Conservation (phyloP, 2,888 invertebrate species). For the Cheiracanthium punctorium region DNA sequence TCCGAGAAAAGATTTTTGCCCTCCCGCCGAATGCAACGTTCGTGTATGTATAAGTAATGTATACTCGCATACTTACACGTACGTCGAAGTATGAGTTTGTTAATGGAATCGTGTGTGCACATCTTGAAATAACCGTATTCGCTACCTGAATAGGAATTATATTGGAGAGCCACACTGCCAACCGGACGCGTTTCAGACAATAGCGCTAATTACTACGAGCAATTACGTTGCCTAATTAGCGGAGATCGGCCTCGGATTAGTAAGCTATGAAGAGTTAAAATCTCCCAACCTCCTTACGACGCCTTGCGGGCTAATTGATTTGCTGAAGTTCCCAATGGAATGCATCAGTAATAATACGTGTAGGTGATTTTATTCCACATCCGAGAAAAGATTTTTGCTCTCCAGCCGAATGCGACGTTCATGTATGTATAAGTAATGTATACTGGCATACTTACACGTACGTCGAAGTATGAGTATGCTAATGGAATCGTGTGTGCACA, state of each 20-base stretch:
- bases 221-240: conserved; percentile 66
- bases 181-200: conserved; percentile 37
- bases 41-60: too few species aligned
- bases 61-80: too few species aligned
- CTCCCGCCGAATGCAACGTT: too few species aligned
- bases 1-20: neutral
- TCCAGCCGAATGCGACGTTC: too few species aligned
- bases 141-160: neutral
- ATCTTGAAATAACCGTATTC: too few species aligned
- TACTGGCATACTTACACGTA: too few species aligned
- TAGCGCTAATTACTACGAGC: conserved; percentile 49
- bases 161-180: neutral
- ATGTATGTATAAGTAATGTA: too few species aligned
- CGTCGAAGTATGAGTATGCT: too few species aligned
- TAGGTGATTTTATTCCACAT: neutral
- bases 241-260: conserved; percentile 52
- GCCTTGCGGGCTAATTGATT: conserved; percentile 51
- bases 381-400: neutral
- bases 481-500: too few species aligned
- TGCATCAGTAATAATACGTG: conserved; percentile 44
- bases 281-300: conserved; percentile 29
- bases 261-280: conserved; percentile 57
- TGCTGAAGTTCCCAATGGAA: conserved; percentile 28
- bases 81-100: too few species aligned
- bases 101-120: too few species aligned